These are phyloP conservation scores for Littorina saxatilis DNA, from an alignment of 1,140 invertebrate species.

Conservation along the genomic window DNA sequence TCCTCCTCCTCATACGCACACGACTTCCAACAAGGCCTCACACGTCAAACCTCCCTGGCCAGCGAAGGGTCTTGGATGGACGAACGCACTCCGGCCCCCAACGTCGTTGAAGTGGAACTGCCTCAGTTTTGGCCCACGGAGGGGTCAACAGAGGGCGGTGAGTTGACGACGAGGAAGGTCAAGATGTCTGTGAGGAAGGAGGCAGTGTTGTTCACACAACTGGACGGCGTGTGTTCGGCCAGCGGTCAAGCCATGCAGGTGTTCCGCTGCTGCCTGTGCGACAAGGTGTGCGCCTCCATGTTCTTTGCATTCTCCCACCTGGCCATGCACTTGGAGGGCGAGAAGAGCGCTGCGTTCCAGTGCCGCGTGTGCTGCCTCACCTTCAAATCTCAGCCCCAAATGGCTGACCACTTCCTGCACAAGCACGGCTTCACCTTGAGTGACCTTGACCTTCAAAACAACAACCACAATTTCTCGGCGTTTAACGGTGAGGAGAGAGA, in stretches of 20 bases:
- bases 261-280: conserved; percentile 77
- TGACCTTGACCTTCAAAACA: conserved; percentile 26
- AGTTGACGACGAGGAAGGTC: not conserved
- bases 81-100: not conserved
- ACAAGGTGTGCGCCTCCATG: conserved; percentile 72
- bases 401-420: conserved; percentile 66
- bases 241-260: conserved; percentile 73
- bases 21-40: conserved; percentile 19
- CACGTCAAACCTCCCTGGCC: conserved; percentile 36
- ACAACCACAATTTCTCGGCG: conserved; percentile 31
- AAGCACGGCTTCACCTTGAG: conserved; percentile 1
- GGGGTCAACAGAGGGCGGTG: not conserved
- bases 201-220: conserved; percentile 72
- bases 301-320: conserved; percentile 73
- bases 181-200: conserved; percentile 68
- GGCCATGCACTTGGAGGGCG: conserved; percentile 69
- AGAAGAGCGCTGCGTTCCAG: conserved; percentile 65
- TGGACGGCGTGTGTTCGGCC: conserved; percentile 74
- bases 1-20: conserved; percentile 3
- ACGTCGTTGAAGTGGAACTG: conserved; percentile 4
- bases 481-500: not conserved
- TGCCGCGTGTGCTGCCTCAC: conserved; percentile 72
- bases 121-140: not conserved
- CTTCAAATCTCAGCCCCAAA: conserved; percentile 69
- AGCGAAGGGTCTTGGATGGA: conserved; percentile 14